Conservation (phyloP, 2,888 invertebrate species). For the Linyphia triangularis region DNA sequence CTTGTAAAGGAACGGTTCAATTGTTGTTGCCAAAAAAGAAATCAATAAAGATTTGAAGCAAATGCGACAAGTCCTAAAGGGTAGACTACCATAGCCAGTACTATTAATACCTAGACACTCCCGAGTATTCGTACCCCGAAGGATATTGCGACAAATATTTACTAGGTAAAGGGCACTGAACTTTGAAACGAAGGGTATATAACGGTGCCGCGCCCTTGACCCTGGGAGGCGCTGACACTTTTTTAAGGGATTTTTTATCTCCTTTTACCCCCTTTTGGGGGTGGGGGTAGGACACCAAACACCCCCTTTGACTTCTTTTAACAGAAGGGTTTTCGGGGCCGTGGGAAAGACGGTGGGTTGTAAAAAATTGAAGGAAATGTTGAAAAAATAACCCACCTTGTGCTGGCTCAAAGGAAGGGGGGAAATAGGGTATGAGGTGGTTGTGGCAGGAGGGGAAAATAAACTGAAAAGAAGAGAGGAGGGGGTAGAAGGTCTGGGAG, state of each 20-base stretch:
- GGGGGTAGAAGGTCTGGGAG: background rate
- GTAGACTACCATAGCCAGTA: background rate
- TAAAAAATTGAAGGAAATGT: slow-evolving; percentile 40
- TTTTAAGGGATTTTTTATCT: slow-evolving; percentile 21
- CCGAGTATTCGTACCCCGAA: background rate
- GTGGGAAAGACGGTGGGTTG: slow-evolving; percentile 23
- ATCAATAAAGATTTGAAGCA: background rate
- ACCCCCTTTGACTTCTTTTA: too few relatives aligned
- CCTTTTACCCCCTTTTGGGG: slow-evolving; percentile 51
- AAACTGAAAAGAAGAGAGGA: background rate
- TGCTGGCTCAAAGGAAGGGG: background rate
- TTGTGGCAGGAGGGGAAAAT: background rate
- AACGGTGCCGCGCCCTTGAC: slow-evolving; percentile 62
- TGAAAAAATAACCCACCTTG: slow-evolving; percentile 63
- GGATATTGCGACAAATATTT: slow-evolving; percentile 45
- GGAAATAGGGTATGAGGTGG: slow-evolving; percentile 5
- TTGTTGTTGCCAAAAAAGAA: background rate
- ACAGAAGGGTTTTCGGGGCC: slow-evolving; percentile 31
- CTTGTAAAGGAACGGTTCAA: background rate
- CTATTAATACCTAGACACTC: background rate
- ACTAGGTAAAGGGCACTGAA: slow-evolving; percentile 45
- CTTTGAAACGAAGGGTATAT: slow-evolving; percentile 38
- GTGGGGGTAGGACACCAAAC: background rate
- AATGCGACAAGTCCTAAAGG: background rate
- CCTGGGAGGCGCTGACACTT: slow-evolving; percentile 31